Evolutionary conservation across 2,113 vertebrate genomes (phyloP).

Genomic region (Ctenodactylus gundi): DNA sequence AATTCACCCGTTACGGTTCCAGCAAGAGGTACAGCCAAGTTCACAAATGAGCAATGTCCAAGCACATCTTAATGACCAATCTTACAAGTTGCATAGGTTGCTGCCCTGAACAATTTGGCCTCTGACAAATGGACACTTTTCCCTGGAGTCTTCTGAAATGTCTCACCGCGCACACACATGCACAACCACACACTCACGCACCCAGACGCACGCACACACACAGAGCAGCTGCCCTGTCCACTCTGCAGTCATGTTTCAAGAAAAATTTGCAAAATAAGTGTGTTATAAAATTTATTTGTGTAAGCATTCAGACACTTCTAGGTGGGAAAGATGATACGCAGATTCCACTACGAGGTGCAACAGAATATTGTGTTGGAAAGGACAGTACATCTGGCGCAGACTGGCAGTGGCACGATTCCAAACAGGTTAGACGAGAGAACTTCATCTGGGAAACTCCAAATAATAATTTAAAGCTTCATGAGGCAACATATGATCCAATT

Average conservation of each 20-base stretch:
- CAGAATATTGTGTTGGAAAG: conserved; percentile 51
- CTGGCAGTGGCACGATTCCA: conserved; percentile 73
- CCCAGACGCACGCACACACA: background rate
- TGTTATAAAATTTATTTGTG: conserved; percentile 78
- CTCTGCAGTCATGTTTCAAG: conserved; percentile 62
- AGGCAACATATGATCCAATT: conserved; percentile 72
- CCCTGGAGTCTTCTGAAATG: background rate
- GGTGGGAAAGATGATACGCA: conserved; percentile 56
- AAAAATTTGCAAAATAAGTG: conserved; percentile 66
- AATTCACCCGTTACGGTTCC: background rate
- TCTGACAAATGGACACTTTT: background rate
- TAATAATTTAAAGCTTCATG: conserved; percentile 80
- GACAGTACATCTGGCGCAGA: conserved; percentile 32
- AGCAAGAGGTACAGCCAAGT: background rate
- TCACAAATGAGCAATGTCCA: background rate
- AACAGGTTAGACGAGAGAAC: conserved; percentile 53
- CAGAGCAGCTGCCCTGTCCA: background rate
- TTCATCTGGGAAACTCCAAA: conserved; percentile 43
- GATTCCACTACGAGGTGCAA: conserved; percentile 67
- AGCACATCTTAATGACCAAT: background rate
- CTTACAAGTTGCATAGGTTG: background rate
- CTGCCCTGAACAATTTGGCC: background rate
- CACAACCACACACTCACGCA: no score
- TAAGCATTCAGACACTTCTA: conserved; percentile 70
- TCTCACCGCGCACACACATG: background rate